Evolutionary conservation across 2,888 invertebrate species (phyloP), one percentile per base, ranked within the genome.

Genomic region (Stictocephala bisonia): DNA sequence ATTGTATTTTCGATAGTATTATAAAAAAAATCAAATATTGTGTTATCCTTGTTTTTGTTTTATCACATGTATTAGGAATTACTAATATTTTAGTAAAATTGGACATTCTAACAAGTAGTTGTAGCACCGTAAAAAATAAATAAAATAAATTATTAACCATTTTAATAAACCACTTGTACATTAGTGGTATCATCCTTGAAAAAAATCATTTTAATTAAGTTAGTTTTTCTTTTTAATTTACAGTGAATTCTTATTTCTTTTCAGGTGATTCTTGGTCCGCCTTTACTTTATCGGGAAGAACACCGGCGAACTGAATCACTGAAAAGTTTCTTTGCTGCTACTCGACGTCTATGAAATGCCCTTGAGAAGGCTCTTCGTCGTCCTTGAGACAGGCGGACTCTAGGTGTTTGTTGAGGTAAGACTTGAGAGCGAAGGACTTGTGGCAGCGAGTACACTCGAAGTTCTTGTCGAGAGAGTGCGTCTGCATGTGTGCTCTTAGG

Each of bases 401-500:
- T 82, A 93, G 90, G 85, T 97, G 97, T 85, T 97, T 97, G 86
- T 94, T 96, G 69, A 97, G 89, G 86, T 97, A 97, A 80, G 95
- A 96, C 85, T 97, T 97, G 79, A 97, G 90, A 29, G 96, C 96
- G 85, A 97, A 97, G 26, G 92, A 90, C 85, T 96, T 97, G 83
- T 92, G 90, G 85, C 97, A 97, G 77, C 93, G 90, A 79, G 89
- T 86, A 84, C 97, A 97, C 82, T 92, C 91, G 86, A 91, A 95
- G 83, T 95, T 94, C 86, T 96, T 97, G 83, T 93, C 94, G 71
- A 91, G 87, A 48, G 96, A 94, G 84, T 97, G 97, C 9, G 96
- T 97, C 85, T 97, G 96, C 91, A 96, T 93, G 86, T 97, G 97
- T 0, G 97, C 97, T 35, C 97, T 88, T 70, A 97, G 86, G 84